These are phyloP conservation scores for Polyommatus icarus DNA, from an alignment of 2,888 invertebrate species.

Conservation along the genomic window DNA sequence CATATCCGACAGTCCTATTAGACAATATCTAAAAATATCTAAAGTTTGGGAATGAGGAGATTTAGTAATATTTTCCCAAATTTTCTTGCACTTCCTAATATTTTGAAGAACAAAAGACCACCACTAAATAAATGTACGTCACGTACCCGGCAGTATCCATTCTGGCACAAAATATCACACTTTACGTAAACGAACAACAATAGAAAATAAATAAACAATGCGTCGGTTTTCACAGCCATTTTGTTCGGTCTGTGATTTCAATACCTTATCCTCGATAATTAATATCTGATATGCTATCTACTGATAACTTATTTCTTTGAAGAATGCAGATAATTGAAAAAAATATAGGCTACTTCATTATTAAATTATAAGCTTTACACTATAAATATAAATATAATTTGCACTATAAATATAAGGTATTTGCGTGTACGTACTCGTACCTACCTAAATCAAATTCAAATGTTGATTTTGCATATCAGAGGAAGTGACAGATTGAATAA, in stretches of 20 bases:
- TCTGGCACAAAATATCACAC: slow-evolving; percentile 55
- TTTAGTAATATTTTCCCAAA: neutral
- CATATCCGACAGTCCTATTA: no score
- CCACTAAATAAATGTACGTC: neutral
- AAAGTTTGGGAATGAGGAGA: neutral
- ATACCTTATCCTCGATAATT: slow-evolving; percentile 36
- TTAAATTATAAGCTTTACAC: neutral
- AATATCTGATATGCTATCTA: slow-evolving; percentile 38
- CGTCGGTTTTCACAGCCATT: slow-evolving; percentile 50
- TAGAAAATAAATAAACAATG: slow-evolving; percentile 49
- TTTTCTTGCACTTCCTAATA: neutral
- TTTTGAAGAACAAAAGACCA: neutral
- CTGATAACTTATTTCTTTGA: slow-evolving; percentile 35
- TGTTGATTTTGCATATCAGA: neutral
- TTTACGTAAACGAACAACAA: slow-evolving; percentile 47
- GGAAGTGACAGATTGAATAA: no score
- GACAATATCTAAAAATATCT: no score
- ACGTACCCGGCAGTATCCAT: slow-evolving; percentile 66
- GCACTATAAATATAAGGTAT: neutral
- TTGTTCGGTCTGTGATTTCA: slow-evolving; percentile 49
- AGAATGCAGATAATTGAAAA: slow-evolving; percentile 4
- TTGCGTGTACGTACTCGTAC: neutral
- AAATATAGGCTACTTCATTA: neutral
- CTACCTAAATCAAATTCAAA: neutral
- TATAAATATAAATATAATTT: no score